A percentile compares a stretch with the other conserved stretches of the same genome.
These are phyloP conservation scores for Dexiosoma caninum DNA, from an alignment of 2,888 invertebrate genomes.

Conservation along the genomic window DNA sequence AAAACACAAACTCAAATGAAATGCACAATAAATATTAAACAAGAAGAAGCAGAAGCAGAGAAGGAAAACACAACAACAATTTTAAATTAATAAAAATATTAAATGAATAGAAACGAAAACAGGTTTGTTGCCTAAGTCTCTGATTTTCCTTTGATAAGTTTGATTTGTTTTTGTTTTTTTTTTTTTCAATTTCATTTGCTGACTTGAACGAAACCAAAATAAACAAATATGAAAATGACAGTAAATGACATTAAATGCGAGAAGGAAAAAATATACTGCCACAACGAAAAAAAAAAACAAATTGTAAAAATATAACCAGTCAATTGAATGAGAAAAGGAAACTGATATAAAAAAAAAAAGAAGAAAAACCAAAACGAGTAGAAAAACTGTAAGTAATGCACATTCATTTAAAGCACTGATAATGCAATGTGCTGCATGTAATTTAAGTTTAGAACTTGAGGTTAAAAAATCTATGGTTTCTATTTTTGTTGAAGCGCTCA, in stretches of 20 bases:
- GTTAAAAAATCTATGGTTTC: slow-evolving; percentile 40
- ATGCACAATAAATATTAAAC: slow-evolving; percentile 6
- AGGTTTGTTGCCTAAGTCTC: slow-evolving; percentile 62
- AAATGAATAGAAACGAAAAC: slow-evolving; percentile 47
- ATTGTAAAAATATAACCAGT: slow-evolving; percentile 21
- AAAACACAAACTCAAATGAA: slow-evolving; percentile 59
- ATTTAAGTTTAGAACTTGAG: slow-evolving; percentile 30
- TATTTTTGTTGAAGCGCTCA: background rate
- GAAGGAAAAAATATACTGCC: slow-evolving; percentile 3
- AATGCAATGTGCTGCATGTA: background rate
- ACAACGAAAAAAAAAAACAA: slow-evolving; percentile 9
- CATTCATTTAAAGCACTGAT: background rate
- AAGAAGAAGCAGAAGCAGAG: slow-evolving; percentile 29
- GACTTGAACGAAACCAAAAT: slow-evolving; percentile 33
- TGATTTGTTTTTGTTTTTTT: background rate
- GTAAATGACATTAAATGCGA: slow-evolving; percentile 57
- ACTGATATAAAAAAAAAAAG: too few species aligned
- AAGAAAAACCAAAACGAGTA: background rate
- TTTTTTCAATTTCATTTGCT: slow-evolving; percentile 30
- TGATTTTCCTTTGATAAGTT: slow-evolving; percentile 48
- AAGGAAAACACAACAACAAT: slow-evolving; percentile 18
- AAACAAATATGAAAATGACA: slow-evolving; percentile 54
- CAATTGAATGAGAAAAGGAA: slow-evolving; percentile 6
- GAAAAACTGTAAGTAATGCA: background rate
- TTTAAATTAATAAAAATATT: slow-evolving; percentile 20